Conservation (phyloP, 2,888 invertebrate genomes). For the Dimorphilus gyrociliatus region DNA sequence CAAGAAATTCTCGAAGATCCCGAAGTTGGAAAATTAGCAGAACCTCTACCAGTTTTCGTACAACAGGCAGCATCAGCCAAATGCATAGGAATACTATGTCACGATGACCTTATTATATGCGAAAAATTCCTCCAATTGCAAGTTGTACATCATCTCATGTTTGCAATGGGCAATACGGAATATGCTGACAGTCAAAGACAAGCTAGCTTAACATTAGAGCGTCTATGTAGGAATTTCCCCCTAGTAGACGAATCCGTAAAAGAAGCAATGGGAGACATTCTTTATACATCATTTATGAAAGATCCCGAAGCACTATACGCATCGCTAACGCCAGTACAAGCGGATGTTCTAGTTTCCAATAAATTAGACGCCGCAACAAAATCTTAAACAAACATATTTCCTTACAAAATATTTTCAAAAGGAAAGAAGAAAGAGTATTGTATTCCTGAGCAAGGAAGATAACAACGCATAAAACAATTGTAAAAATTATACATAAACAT, state of each 20-base stretch:
- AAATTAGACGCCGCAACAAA: too few species aligned
- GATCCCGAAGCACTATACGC: conserved; percentile 34
- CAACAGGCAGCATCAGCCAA: conserved; percentile 38
- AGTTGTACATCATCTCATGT: conserved; percentile 32
- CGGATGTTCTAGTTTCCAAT: conserved; percentile 36
- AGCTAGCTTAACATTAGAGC: conserved; percentile 33
- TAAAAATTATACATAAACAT: too few species aligned
- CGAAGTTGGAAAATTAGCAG: conserved; percentile 19
- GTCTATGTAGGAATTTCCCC: conserved; percentile 29
- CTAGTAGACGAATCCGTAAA: conserved; percentile 35
- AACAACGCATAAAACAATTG: too few species aligned
- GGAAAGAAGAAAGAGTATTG: too few species aligned
- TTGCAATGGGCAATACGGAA: conserved; percentile 35
- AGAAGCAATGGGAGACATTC: conserved; percentile 33
- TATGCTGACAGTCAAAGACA: conserved; percentile 37
- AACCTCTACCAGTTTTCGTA: conserved; percentile 32
- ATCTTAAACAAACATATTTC: too few species aligned
- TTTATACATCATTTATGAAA: conserved; percentile 35
- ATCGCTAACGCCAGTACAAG: conserved; percentile 33
- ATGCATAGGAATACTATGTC: conserved; percentile 28
- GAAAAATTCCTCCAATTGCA: conserved; percentile 16
- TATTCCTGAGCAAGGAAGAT: too few species aligned
- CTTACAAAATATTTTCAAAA: too few species aligned
- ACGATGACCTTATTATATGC: neutral
- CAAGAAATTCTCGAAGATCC: conserved; percentile 18